phyloP scores from a whole-genome alignment of 2,797 vertebrate species.

The Sus cebifrons region DNA sequence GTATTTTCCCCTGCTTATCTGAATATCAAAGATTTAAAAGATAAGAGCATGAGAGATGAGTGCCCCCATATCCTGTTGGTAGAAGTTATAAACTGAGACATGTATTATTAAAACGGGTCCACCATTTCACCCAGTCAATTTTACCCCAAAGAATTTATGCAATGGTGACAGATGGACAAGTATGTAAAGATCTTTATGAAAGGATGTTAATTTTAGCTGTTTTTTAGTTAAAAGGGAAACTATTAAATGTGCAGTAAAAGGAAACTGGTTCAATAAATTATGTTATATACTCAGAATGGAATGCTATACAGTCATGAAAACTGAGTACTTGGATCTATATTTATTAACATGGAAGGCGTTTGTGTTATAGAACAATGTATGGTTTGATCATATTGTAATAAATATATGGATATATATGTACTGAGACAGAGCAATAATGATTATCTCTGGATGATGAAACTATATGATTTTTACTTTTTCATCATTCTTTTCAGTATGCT shows the following conservation, averaged over 20 bases:
- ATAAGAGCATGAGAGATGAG: neutral
- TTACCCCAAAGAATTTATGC: neutral
- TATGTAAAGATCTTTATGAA: neutral
- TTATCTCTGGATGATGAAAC: neutral
- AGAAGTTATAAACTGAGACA: neutral
- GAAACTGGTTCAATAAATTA: neutral
- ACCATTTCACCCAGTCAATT: neutral
- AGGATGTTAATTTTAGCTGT: neutral
- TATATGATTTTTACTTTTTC: neutral
- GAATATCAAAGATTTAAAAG: neutral
- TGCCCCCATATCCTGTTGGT: neutral
- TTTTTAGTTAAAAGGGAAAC: constrained; percentile 25
- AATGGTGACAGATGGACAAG: neutral
- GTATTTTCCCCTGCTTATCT: neutral
- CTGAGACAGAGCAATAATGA: neutral
- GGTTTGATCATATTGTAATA: neutral
- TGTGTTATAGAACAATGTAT: neutral
- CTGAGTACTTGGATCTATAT: neutral
- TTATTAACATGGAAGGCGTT: neutral
- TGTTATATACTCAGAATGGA: neutral
- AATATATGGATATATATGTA: neutral
- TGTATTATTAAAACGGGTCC: neutral
- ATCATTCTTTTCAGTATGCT: constrained; percentile 6
- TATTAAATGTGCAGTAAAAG: neutral
- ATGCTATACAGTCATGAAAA: neutral